These are phyloP conservation scores for Trialeurodes vaporariorum DNA, from an alignment of 1,140 invertebrate genomes.

Conservation along the genomic window DNA sequence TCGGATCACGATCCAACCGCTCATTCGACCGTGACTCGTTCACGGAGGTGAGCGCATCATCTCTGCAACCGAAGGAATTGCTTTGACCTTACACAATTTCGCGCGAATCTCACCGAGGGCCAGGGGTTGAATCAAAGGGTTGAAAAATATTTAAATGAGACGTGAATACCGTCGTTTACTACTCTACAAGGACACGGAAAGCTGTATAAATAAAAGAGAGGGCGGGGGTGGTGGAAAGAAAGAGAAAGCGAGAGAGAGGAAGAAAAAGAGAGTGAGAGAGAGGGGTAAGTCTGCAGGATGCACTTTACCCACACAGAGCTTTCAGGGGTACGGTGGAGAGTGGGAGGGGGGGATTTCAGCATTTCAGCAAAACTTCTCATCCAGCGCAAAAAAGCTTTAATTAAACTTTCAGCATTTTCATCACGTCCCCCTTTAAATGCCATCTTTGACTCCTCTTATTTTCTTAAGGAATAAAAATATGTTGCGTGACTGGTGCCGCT, in stretches of 20 bases:
- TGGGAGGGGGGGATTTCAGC: too few relatives aligned
- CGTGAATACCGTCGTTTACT: too few relatives aligned
- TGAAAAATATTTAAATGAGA: neutral
- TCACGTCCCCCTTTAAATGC: neutral
- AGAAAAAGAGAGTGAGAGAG: too few relatives aligned
- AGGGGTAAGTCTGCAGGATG: neutral
- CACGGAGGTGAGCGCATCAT: too few relatives aligned
- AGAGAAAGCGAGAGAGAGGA: too few relatives aligned
- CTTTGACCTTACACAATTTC: too few relatives aligned
- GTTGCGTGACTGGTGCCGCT: neutral
- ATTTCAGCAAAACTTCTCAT: neutral
- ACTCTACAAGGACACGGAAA: neutral
- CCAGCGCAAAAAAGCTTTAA: neutral
- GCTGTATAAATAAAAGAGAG: neutral
- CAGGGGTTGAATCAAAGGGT: neutral
- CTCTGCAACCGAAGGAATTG: too few relatives aligned
- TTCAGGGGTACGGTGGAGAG: neutral
- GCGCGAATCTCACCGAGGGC: too few relatives aligned
- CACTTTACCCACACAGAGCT: neutral
- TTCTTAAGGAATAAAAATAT: conserved; percentile 1
- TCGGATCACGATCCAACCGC: too few relatives aligned
- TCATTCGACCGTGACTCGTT: too few relatives aligned
- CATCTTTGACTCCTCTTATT: neutral
- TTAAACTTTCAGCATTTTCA: neutral
- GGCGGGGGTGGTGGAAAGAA: too few relatives aligned